phyloP scores from a whole-genome alignment of 2,113 vertebrate species.

The Columba livia region DNA sequence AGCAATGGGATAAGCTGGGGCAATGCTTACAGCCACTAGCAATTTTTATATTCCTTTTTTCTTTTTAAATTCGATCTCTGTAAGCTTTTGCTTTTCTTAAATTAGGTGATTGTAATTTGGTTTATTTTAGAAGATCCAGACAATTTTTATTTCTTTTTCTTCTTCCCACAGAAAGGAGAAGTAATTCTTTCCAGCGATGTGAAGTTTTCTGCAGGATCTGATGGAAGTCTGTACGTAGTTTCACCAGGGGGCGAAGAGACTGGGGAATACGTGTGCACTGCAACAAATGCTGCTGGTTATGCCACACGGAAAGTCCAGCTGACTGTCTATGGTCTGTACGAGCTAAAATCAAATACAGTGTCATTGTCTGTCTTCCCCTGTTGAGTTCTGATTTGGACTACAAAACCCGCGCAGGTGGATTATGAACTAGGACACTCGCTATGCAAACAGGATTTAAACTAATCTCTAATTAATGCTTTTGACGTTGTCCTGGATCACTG shows the following conservation, averaged over 20 bases:
- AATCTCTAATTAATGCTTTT: background rate
- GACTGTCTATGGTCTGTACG: conserved; percentile 89
- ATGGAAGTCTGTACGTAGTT: conserved; percentile 84
- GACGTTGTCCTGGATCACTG: background rate
- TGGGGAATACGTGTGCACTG: conserved; percentile 91
- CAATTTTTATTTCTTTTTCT: background rate
- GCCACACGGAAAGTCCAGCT: conserved; percentile 92
- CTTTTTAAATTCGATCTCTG: background rate
- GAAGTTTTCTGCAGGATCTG: conserved; percentile 81
- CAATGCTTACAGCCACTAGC: background rate
- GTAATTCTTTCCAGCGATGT: conserved; percentile 75
- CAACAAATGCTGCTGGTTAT: conserved; percentile 89
- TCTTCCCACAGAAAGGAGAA: conserved; percentile 81
- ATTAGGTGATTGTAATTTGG: background rate
- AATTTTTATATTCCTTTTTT: background rate
- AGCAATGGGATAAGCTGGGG: background rate
- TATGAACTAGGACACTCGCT: background rate
- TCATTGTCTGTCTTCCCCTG: background rate
- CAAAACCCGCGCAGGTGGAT: background rate
- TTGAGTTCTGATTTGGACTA: background rate
- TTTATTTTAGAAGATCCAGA: background rate
- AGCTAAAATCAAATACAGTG: background rate
- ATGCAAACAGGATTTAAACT: background rate
- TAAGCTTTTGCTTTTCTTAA: background rate
- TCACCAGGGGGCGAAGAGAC: conserved; percentile 87